Conservation (phyloP, 2,797 vertebrate genomes). For the Acipenser ruthenus region DNA sequence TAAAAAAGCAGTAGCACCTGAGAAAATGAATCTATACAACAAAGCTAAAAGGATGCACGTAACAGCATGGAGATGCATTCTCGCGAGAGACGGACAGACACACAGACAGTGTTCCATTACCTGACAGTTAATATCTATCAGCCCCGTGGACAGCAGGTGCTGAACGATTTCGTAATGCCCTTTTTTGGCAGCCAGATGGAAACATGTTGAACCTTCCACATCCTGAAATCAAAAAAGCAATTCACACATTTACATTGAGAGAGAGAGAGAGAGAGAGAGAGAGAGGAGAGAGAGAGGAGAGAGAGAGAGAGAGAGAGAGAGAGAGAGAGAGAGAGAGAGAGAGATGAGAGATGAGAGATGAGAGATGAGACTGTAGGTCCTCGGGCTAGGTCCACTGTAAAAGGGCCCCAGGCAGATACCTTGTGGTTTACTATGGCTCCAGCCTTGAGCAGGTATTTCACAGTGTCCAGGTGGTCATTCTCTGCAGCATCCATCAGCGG, state of each 20-base stretch:
- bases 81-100: background rate
- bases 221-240: slow-evolving; percentile 60
- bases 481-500: slow-evolving; percentile 88
- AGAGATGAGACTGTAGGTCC: background rate
- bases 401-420: slow-evolving; percentile 45
- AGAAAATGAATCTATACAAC: background rate
- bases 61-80: too few relatives aligned
- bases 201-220: slow-evolving; percentile 87
- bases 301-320: too few relatives aligned
- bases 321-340: slow-evolving; percentile 16
- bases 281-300: too few relatives aligned
- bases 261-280: too few relatives aligned
- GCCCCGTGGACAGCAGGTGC: slow-evolving; percentile 75
- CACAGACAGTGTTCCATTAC: slow-evolving; percentile 39
- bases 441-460: slow-evolving; percentile 88
- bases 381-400: background rate
- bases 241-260: too few relatives aligned
- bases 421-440: slow-evolving; percentile 80
- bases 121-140: slow-evolving; percentile 92
- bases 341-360: slow-evolving; percentile 30
- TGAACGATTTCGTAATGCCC: slow-evolving; percentile 87
- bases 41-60: background rate
- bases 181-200: slow-evolving; percentile 95
- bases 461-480: slow-evolving; percentile 84
- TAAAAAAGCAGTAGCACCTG: background rate